These are phyloP conservation scores for Andricus curvator DNA, from an alignment of 2,888 invertebrate species.

Conservation along the genomic window DNA sequence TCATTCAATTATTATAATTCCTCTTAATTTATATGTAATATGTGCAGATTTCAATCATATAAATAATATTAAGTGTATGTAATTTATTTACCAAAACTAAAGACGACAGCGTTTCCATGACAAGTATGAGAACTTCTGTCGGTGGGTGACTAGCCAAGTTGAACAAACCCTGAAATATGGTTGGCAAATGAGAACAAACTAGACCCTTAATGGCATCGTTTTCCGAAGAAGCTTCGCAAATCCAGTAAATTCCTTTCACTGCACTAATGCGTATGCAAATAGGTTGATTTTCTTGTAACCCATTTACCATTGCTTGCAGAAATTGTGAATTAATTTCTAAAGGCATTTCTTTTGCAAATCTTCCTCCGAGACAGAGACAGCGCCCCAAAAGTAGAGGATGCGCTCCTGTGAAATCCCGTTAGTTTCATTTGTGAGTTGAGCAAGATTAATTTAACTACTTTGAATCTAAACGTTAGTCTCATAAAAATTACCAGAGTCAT, in stretches of 20 bases:
- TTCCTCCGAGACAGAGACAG: constrained; percentile 81
- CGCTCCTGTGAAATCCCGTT: constrained; percentile 64
- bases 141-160: constrained; percentile 69
- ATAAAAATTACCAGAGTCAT: constrained; percentile 73
- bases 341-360: constrained; percentile 79
- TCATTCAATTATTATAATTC: no score
- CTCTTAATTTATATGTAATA: no score
- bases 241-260: constrained; percentile 79
- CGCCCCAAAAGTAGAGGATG: constrained; percentile 81
- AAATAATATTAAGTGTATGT: neutral
- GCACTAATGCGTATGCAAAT: constrained; percentile 81
- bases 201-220: constrained; percentile 64
- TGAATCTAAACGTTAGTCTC: neutral
- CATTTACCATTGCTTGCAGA: constrained; percentile 80
- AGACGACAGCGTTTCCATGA: constrained; percentile 72
- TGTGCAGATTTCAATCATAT: no score
- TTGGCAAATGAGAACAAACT: constrained; percentile 69
- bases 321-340: constrained; percentile 78
- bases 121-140: constrained; percentile 69
- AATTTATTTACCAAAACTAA: constrained; percentile 66
- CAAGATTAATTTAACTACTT: neutral
- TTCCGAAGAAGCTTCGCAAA: constrained; percentile 72
- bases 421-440: neutral
- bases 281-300: constrained; percentile 79
- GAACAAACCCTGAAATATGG: constrained; percentile 73